phyloP scores from a whole-genome alignment of 2,797 vertebrate genomes.

The Acridotheres tristis region DNA sequence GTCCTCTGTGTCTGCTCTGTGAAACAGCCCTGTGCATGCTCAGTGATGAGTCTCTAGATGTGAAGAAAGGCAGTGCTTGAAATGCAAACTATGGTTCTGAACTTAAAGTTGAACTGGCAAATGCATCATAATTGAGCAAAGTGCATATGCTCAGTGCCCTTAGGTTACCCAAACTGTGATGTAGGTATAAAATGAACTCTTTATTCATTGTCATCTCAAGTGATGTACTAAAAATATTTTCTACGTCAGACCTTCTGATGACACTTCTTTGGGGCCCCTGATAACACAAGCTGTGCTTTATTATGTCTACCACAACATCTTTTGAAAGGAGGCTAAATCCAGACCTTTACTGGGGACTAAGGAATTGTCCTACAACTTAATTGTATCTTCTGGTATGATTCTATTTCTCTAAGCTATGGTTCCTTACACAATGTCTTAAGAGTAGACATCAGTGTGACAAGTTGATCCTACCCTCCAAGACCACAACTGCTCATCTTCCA shows the following conservation, averaged over 20 bases:
- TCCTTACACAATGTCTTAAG: background rate
- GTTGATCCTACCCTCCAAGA: background rate
- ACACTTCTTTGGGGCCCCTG: background rate
- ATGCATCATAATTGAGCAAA: background rate
- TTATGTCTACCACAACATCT: background rate
- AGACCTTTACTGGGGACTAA: background rate
- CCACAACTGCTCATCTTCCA: background rate
- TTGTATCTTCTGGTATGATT: background rate
- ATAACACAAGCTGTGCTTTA: background rate
- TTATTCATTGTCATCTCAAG: background rate
- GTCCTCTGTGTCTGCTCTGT: background rate
- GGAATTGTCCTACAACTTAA: background rate
- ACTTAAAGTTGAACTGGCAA: background rate
- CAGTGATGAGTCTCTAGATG: background rate
- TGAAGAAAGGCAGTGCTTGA: background rate
- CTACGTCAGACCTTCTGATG: background rate
- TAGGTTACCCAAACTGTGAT: background rate
- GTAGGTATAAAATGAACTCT: background rate
- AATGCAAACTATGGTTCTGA: background rate
- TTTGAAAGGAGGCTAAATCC: background rate
- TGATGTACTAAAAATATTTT: background rate
- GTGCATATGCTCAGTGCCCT: background rate
- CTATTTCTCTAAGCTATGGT: background rate
- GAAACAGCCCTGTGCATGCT: background rate
- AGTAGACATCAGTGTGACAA: background rate